Base-by-base conservation (phyloP, 53 echinoderm and acorn worm species). In the Antedon mediterranea region DNA sequence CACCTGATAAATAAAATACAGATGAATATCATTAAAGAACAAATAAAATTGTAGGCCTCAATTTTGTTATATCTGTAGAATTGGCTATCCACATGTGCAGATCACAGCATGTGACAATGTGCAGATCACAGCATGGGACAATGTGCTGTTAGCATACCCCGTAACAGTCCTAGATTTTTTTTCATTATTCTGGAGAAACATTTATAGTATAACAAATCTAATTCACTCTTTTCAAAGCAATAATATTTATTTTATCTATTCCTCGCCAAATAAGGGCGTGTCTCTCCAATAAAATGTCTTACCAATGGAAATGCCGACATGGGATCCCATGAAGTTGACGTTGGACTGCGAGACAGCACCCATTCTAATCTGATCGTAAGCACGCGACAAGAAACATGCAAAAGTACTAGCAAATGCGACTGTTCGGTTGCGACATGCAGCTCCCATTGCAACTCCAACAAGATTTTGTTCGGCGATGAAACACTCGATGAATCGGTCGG, bases 401-500 rank as follows among this genome's bases (percentile, higher is more conserved):
- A 95, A 95, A 32, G 97, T 86, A 44, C 97, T 95, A 43, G 70
- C 89, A 57, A 95, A 95, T 18, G 85, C 91, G 3, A 95, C 84
- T 29, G 87, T 89, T 42, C 97, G 76, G 88, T 95, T 79, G 13
- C 97, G 89, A 72, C 84, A 83, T 13, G 97, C 89, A 34, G 83
- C 81, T 27, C 97, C 97, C 31, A 92, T 89, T 33, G 86, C 97
- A 5, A 95, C 89, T 34, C 97, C 97, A 28, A 87, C 89, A 74
- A 95, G 85, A 81, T 95, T 95, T 82, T 95, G 97, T 80, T 95
- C 97, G 9, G 97, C 97, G 32, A 95, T 95, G 85, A 87, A 95
- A 87, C 97, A 95, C 84, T 95, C 97, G 4, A 95, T 42, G 43
- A 91, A 95, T 9, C 90, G 85, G 77, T 95, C 91, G 4, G 87